Percentiles rank a stretch among this genome's conserved stretches.
Evolutionary conservation across 2,888 invertebrate genomes (phyloP).

Genomic region (Cerceris ruficornis): DNA sequence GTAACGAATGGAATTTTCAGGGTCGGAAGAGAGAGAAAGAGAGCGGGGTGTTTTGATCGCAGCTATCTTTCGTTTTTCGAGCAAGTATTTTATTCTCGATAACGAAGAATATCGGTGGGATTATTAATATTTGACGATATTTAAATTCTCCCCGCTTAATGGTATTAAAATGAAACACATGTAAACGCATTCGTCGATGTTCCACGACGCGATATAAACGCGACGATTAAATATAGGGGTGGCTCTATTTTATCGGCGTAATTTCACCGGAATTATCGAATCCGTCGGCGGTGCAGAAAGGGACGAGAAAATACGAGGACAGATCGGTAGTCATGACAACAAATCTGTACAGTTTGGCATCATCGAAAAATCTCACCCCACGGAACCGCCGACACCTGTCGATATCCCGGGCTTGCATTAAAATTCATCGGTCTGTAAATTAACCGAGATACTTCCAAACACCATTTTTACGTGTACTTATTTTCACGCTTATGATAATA

Average conservation of each 20-base stretch:
- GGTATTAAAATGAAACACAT: no score
- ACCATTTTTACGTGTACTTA: no score
- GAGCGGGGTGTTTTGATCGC: no score
- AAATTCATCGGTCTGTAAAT: conserved; percentile 55
- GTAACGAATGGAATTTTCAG: no score
- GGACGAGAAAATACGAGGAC: neutral
- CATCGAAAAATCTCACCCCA: conserved; percentile 34
- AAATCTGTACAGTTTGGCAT: conserved; percentile 16
- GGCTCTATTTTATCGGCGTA: conserved; percentile 4
- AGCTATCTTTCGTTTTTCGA: no score
- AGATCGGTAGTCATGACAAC: conserved; percentile 15
- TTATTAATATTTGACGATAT: no score
- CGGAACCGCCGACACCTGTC: conserved; percentile 49
- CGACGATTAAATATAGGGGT: neutral
- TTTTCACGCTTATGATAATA: no score
- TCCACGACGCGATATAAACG: neutral
- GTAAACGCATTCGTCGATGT: neutral
- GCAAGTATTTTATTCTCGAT: no score
- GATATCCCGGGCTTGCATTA: conserved; percentile 52
- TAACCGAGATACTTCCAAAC: conserved; percentile 30
- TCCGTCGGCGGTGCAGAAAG: neutral
- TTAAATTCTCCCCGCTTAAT: no score
- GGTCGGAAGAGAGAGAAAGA: no score
- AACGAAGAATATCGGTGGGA: no score
- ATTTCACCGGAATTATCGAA: neutral